Evolutionary conservation across 1,140 invertebrate species (phyloP).

Genomic region (Drosophila cardini): DNA sequence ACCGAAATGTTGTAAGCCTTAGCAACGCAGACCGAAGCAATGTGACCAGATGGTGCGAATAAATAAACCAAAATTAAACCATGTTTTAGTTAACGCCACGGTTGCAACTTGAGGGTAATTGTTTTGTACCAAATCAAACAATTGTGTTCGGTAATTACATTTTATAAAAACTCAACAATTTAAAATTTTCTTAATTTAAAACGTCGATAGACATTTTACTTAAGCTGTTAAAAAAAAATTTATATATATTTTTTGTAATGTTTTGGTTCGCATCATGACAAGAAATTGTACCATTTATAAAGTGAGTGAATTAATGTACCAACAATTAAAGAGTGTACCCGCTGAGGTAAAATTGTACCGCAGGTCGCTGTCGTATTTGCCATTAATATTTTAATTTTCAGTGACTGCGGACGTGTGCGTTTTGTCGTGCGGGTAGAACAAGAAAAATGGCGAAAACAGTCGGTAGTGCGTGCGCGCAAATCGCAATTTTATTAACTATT

Average conservation of each 20-base stretch:
- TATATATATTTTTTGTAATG: too few relatives aligned
- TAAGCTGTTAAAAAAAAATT: too few relatives aligned
- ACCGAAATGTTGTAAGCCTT: background rate
- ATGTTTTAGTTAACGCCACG: background rate
- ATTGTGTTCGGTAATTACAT: background rate
- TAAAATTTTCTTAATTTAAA: too few relatives aligned
- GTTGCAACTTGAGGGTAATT: background rate
- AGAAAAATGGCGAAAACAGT: constrained; percentile 72
- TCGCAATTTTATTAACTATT: constrained; percentile 66
- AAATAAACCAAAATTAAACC: background rate
- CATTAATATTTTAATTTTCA: constrained; percentile 56
- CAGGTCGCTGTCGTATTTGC: constrained; percentile 18
- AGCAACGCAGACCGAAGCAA: too few relatives aligned
- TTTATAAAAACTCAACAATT: too few relatives aligned
- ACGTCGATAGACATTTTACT: too few relatives aligned
- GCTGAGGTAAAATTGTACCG: background rate
- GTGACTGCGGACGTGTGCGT: constrained; percentile 50
- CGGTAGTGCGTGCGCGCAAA: constrained; percentile 72
- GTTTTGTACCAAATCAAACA: background rate
- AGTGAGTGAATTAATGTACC: background rate
- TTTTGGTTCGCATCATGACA: too few relatives aligned
- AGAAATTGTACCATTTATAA: background rate
- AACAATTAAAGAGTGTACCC: background rate
- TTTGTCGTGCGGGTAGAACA: constrained; percentile 47
- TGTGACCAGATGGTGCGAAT: background rate